phyloP scores from a whole-genome alignment of 1,140 invertebrate species.

The Matsumurasca onukii region DNA sequence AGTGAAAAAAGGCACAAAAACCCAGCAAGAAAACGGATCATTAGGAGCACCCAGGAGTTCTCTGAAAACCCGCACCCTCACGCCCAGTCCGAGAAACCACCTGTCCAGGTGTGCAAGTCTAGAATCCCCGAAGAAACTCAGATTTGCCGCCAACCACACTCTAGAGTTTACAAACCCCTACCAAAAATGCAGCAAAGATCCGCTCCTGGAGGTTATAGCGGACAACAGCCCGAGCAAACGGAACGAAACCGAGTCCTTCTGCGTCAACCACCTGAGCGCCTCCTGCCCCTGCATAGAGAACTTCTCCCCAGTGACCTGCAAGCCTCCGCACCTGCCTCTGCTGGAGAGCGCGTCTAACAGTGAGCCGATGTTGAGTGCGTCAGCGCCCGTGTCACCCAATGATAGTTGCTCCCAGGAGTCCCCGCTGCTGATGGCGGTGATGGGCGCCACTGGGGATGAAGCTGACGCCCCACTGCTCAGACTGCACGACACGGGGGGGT shows the following conservation, averaged over 20 bases:
- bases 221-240: conserved; percentile 54
- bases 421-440: background rate
- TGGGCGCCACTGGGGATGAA: background rate
- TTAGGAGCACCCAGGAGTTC: conserved; percentile 36
- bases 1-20: background rate
- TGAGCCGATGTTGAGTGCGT: conserved; percentile 4
- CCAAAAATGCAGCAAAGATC: conserved; percentile 52
- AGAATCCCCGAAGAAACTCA: conserved; percentile 75
- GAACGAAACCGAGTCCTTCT: conserved; percentile 40
- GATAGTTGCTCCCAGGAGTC: background rate
- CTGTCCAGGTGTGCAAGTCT: conserved; percentile 67
- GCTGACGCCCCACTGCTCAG: background rate
- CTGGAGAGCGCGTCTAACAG: background rate
- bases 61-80: conserved; percentile 35
- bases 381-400: conserved; percentile 2
- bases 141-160: conserved; percentile 71
- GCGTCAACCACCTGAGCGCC: conserved; percentile 52
- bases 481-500: background rate
- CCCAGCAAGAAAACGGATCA: conserved; percentile 17
- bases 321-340: background rate
- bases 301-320: conserved; percentile 44
- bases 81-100: conserved; percentile 2
- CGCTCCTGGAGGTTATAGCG: conserved; percentile 52
- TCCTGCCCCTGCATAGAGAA: conserved; percentile 64
- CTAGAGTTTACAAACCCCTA: conserved; percentile 54